A percentile compares a stretch with the other conserved stretches of the same genome.
phyloP scores from a whole-genome alignment of 2,888 invertebrate genomes.

The Pristionchus japonicus region DNA sequence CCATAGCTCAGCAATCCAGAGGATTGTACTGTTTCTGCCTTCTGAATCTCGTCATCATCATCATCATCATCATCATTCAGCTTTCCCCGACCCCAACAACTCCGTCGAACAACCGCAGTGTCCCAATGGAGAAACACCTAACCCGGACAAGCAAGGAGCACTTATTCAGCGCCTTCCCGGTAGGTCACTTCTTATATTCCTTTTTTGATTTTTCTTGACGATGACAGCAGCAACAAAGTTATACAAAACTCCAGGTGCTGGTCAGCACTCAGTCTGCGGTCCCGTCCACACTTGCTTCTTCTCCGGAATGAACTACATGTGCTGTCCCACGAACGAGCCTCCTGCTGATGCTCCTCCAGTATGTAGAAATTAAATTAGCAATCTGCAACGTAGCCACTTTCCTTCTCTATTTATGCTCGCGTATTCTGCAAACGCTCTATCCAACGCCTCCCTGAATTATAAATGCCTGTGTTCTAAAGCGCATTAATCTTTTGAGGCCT shows the following conservation, averaged over 20 bases:
- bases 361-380: too few relatives aligned
- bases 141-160: slow-evolving; percentile 58
- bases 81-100: slow-evolving; percentile 20
- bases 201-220: too few relatives aligned
- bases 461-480: too few relatives aligned
- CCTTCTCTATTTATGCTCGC: too few relatives aligned
- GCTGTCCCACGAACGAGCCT: slow-evolving; percentile 71
- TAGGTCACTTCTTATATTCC: slow-evolving; percentile 45
- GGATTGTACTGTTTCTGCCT: background rate
- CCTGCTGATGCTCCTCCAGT: slow-evolving; percentile 55
- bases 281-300: slow-evolving; percentile 71
- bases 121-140: slow-evolving; percentile 69
- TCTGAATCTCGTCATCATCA: background rate
- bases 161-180: slow-evolving; percentile 72
- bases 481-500: slow-evolving; percentile 5
- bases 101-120: slow-evolving; percentile 56
- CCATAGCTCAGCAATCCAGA: slow-evolving; percentile 12
- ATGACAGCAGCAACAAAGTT: too few relatives aligned
- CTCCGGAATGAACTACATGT: slow-evolving; percentile 74
- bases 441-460: too few relatives aligned
- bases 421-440: too few relatives aligned
- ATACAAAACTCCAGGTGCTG: slow-evolving; percentile 55
- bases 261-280: slow-evolving; percentile 67
- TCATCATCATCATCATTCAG: too few relatives aligned
- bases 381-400: too few relatives aligned